Percentiles rank a stretch among this genome's conserved stretches.
Conservation (phyloP, 1,140 invertebrate species). For the Belonocnema kinseyi region DNA sequence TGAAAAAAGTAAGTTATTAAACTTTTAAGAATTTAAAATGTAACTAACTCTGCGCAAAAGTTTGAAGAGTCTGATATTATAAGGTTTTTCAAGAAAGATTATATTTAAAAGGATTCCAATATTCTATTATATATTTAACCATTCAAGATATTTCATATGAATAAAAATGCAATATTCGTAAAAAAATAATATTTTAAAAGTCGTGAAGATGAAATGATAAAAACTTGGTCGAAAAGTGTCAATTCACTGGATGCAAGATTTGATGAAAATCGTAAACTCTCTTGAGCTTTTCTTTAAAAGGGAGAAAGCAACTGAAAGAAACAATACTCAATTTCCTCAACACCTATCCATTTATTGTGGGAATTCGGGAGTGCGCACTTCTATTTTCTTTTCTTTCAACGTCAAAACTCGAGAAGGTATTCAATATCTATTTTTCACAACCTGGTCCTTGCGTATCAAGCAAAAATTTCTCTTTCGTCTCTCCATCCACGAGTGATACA, state of each 20-base stretch:
- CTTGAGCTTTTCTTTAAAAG: not conserved
- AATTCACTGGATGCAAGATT: not conserved
- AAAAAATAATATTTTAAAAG: not conserved
- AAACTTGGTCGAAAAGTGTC: not conserved
- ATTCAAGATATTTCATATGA: no score
- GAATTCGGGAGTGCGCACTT: not conserved
- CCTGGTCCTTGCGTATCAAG: conserved; percentile 29
- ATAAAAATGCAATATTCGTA: not conserved
- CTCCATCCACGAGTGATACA: conserved; percentile 19
- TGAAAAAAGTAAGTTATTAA: no score
- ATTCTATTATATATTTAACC: no score
- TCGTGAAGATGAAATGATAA: not conserved
- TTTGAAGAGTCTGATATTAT: no score
- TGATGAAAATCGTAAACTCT: conserved; percentile 10
- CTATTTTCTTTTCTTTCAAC: not conserved
- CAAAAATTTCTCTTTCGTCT: conserved; percentile 2
- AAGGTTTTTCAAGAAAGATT: no score
- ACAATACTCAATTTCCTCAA: not conserved
- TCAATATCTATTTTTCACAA: conserved; percentile 20
- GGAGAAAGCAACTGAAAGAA: not conserved
- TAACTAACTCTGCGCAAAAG: no score
- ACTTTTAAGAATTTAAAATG: no score
- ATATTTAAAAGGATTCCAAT: no score
- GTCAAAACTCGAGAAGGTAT: not conserved
- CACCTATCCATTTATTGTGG: not conserved